phyloP scores from a whole-genome alignment of 1,140 invertebrate species.

The Oedothorax gibbosus region DNA sequence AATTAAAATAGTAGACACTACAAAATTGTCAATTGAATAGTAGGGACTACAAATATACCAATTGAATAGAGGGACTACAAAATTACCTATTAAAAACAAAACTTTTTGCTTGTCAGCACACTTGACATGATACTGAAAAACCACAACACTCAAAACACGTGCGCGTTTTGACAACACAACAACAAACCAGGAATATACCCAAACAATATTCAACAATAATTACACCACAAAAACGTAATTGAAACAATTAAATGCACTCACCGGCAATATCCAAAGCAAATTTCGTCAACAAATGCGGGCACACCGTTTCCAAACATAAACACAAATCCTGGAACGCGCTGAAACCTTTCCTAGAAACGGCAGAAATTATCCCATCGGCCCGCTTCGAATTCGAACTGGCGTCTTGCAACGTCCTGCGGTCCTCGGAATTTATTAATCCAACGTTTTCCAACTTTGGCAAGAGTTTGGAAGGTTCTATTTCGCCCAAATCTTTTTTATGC shows the following conservation, averaged over 20 bases:
- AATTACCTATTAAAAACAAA: too few species aligned
- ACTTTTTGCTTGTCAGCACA: too few species aligned
- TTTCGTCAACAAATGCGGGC: slow-evolving; percentile 53
- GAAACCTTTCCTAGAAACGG: slow-evolving; percentile 40
- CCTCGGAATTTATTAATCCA: slow-evolving; percentile 26
- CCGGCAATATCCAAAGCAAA: slow-evolving; percentile 56
- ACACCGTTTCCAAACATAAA: slow-evolving; percentile 54
- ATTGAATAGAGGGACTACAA: too few species aligned
- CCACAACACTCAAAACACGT: neutral
- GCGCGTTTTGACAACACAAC: neutral
- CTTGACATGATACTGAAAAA: too few species aligned
- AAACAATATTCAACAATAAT: neutral
- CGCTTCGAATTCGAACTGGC: neutral
- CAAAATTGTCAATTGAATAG: too few species aligned
- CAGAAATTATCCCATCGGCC: slow-evolving; percentile 20
- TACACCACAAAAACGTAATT: neutral
- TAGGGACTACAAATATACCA: too few species aligned
- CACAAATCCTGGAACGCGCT: slow-evolving; percentile 44
- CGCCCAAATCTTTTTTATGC: slow-evolving; percentile 52
- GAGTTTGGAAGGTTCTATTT: slow-evolving; percentile 19
- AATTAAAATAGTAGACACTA: too few species aligned
- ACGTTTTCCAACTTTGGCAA: slow-evolving; percentile 34
- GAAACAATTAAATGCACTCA: slow-evolving; percentile 11
- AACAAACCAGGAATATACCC: neutral
- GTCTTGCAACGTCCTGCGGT: slow-evolving; percentile 1